phyloP scores from a whole-genome alignment of 2,797 vertebrate genomes.

The Rhyacichthys aspro region DNA sequence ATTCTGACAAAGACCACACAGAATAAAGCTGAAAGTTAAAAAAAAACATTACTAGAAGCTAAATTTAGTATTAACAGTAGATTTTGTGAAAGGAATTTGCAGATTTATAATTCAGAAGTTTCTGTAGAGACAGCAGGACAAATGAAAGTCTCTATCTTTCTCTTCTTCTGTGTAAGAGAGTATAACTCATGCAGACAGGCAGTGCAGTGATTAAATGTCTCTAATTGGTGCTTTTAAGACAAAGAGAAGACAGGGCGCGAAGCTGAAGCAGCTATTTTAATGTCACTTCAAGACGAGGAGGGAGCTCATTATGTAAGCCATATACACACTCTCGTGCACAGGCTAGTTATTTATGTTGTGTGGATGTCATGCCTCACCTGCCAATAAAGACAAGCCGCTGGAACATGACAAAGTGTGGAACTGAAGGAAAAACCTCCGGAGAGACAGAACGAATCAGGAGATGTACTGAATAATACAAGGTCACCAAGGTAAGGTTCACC shows the following conservation, averaged over 20 bases:
- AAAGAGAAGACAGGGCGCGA: slow-evolving; percentile 39
- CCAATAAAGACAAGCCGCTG: slow-evolving; percentile 15
- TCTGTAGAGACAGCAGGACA: not conserved
- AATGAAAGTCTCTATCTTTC: slow-evolving; percentile 1
- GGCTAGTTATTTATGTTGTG: not conserved
- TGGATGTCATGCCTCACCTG: slow-evolving; percentile 2
- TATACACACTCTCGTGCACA: not conserved
- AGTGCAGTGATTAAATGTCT: slow-evolving; percentile 58
- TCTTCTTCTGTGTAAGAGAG: slow-evolving; percentile 3
- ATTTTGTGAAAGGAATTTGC: not conserved
- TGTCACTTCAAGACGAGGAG: slow-evolving; percentile 46
- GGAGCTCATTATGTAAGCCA: slow-evolving; percentile 42
- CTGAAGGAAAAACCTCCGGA: not conserved
- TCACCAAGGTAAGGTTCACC: slow-evolving; percentile 19
- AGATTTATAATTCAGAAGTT: slow-evolving; percentile 2
- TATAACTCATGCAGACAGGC: slow-evolving; percentile 27
- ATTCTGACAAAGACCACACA: not conserved
- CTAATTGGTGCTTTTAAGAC: slow-evolving; percentile 67
- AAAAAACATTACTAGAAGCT: not conserved
- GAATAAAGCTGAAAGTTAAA: not conserved
- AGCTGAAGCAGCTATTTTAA: slow-evolving; percentile 57
- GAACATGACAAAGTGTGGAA: slow-evolving; percentile 6
- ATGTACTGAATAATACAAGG: slow-evolving; percentile 13
- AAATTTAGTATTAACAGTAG: not conserved
- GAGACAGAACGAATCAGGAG: slow-evolving; percentile 17